Conservation (phyloP, 2,113 vertebrate genomes). For the Phyllostomus discolor region DNA sequence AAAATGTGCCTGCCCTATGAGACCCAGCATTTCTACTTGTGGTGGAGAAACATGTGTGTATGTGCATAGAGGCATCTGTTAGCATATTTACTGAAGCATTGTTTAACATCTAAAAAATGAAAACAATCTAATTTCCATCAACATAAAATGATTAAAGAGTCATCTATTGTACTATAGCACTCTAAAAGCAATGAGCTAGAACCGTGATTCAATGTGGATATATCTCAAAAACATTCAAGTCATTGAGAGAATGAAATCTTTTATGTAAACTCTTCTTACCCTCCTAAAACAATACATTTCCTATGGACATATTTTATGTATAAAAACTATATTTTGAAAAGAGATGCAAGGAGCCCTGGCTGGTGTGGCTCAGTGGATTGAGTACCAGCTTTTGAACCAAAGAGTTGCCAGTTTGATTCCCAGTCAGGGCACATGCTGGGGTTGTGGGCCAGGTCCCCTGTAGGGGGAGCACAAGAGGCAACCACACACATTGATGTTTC, state of each 20-base stretch:
- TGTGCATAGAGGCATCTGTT: not conserved
- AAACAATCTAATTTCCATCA: not conserved
- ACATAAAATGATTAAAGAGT: not conserved
- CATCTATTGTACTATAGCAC: not conserved
- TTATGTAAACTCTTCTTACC: not conserved
- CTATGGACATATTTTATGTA: not conserved
- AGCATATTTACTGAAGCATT: not conserved
- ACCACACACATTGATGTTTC: too few relatives aligned
- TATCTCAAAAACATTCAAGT: not conserved
- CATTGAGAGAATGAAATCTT: not conserved
- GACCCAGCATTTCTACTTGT: not conserved
- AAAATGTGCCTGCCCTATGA: not conserved
- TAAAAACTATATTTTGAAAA: not conserved
- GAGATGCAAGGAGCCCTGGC: not conserved
- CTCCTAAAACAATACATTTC: slow-evolving; percentile 22
- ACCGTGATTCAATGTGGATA: not conserved
- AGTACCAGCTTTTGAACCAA: too few relatives aligned
- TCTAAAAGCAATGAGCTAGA: not conserved
- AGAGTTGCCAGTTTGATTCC: too few relatives aligned
- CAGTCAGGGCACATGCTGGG: too few relatives aligned
- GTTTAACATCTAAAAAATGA: not conserved
- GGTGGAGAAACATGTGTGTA: not conserved
- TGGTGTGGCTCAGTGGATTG: too few relatives aligned
- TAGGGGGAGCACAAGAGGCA: too few relatives aligned
- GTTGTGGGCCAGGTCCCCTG: too few relatives aligned